A percentile compares a stretch with the other conserved stretches of the same genome.
Evolutionary conservation across 2,888 invertebrate species (phyloP).

Genomic region (Mimumesa dahlbomi): DNA sequence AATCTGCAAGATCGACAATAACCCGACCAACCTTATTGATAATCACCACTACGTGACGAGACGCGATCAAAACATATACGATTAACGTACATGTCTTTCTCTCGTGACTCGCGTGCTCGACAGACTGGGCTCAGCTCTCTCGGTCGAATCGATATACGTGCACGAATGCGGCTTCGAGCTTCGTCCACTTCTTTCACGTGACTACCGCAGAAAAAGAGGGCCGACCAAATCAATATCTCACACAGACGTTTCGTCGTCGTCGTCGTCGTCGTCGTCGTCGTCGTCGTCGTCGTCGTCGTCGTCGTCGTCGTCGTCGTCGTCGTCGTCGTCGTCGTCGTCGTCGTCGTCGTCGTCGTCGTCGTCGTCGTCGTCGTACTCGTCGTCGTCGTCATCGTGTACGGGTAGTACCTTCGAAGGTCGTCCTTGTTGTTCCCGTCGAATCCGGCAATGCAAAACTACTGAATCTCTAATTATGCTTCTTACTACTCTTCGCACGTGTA

Average conservation of each 20-base stretch:
- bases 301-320: constrained; percentile 24
- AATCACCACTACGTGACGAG: constrained; percentile 37
- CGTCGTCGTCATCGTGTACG: constrained; percentile 37
- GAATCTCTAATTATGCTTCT: constrained; percentile 44
- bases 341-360: constrained; percentile 51
- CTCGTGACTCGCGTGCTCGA: constrained; percentile 51
- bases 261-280: constrained; percentile 30
- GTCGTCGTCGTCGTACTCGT: constrained; percentile 47
- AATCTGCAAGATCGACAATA: constrained; percentile 21
- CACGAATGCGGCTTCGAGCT: constrained; percentile 70
- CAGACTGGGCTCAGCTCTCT: constrained; percentile 44
- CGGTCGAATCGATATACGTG: constrained; percentile 68
- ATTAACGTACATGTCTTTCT: constrained; percentile 38
- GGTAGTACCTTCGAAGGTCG: constrained; percentile 34
- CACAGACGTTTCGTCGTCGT: constrained; percentile 63
- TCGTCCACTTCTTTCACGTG: constrained; percentile 70
- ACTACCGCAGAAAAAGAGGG: constrained; percentile 68
- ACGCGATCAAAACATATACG: constrained; percentile 14
- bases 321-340: too few species aligned
- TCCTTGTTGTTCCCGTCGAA: constrained; percentile 21
- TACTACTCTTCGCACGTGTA: constrained; percentile 1
- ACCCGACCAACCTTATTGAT: constrained; percentile 25
- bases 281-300: constrained; percentile 2
- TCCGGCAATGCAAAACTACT: constrained; percentile 12
- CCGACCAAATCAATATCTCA: constrained; percentile 67